These are phyloP conservation scores for Agriopis leucophaearia DNA, from an alignment of 2,888 invertebrate genomes.

Conservation along the genomic window DNA sequence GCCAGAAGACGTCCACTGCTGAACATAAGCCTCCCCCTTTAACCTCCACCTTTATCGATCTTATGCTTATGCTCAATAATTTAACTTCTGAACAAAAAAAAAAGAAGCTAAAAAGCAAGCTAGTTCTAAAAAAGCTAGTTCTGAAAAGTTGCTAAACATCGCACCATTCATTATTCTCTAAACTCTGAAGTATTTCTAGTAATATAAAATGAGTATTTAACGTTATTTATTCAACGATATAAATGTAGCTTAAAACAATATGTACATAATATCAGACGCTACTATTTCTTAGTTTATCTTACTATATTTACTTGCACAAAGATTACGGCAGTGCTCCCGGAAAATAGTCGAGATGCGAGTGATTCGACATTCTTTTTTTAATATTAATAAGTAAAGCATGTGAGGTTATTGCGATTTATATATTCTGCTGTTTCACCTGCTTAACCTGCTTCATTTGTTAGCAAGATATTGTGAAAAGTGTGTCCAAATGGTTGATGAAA, in stretches of 20 bases:
- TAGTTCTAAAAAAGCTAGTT: too few species aligned
- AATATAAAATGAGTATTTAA: neutral
- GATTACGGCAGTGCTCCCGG: neutral
- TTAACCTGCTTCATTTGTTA: neutral
- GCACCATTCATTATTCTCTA: too few species aligned
- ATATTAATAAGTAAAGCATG: neutral
- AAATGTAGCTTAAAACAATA: neutral
- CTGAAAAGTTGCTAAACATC: too few species aligned
- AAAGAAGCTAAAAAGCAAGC: too few species aligned
- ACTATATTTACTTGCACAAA: neutral
- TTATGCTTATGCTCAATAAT: too few species aligned
- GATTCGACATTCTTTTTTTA: neutral
- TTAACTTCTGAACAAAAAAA: too few species aligned
- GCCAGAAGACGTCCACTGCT: too few species aligned
- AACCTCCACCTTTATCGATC: too few species aligned
- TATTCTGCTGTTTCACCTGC: neutral
- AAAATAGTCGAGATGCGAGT: neutral
- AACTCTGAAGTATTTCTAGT: too few species aligned
- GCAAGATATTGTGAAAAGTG: slow-evolving; percentile 6
- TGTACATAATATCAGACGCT: neutral
- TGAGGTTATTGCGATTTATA: neutral
- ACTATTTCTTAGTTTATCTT: slow-evolving; percentile 4
- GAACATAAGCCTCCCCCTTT: too few species aligned
- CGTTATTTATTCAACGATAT: neutral
- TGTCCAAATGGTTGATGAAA: slow-evolving; percentile 36